Evolutionary conservation across 1,140 invertebrate genomes (phyloP).

Genomic region (Hylyphantes graminicola): DNA sequence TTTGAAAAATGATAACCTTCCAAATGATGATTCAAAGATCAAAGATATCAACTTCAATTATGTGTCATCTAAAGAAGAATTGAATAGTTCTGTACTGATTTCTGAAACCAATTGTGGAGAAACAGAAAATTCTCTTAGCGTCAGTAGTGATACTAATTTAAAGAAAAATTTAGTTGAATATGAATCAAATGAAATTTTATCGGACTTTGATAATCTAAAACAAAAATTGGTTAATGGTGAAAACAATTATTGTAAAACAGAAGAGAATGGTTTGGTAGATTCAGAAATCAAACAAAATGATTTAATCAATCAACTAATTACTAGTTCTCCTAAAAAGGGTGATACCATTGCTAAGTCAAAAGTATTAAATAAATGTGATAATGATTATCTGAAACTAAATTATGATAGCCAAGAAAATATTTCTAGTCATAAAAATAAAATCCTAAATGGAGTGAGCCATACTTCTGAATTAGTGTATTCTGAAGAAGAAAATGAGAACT

Average conservation of each 20-base stretch:
- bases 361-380: constrained; percentile 25
- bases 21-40: too few species aligned
- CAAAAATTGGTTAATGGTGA: neutral
- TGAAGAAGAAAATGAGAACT: neutral
- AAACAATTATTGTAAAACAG: neutral
- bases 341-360: neutral
- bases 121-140: neutral
- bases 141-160: too few species aligned
- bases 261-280: too few species aligned
- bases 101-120: neutral
- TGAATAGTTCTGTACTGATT: neutral
- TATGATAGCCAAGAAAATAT: constrained; percentile 14
- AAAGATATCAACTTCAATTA: neutral
- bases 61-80: neutral
- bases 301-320: too few species aligned
- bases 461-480: neutral
- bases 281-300: too few species aligned
- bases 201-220: neutral
- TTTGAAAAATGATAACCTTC: too few species aligned
- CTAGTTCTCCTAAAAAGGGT: too few species aligned
- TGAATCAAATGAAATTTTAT: neutral
- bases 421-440: constrained; percentile 45
- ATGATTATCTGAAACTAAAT: neutral
- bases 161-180: too few species aligned
- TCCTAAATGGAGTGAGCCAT: constrained; percentile 20